phyloP scores from a whole-genome alignment of 1,140 invertebrate genomes.

The Chironomus striatipennis region DNA sequence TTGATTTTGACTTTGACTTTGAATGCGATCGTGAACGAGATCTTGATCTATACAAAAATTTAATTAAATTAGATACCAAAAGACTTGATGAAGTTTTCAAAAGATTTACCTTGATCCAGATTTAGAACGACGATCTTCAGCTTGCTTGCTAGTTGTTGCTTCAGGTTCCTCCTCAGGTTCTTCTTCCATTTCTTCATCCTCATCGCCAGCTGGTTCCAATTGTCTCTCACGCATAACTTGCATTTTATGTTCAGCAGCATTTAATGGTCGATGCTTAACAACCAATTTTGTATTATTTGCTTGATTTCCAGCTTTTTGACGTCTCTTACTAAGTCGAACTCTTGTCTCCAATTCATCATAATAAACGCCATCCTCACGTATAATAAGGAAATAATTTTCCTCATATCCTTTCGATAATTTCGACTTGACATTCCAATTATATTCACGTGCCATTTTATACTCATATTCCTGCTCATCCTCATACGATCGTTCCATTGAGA shows the following conservation, averaged over 20 bases:
- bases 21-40: slow-evolving; percentile 36
- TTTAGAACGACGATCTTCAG: slow-evolving; percentile 27
- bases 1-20: slow-evolving; percentile 29
- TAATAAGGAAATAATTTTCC: slow-evolving; percentile 96
- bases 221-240: slow-evolving; percentile 79
- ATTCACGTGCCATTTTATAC: slow-evolving; percentile 90
- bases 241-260: slow-evolving; percentile 75
- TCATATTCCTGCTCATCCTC: slow-evolving; percentile 88
- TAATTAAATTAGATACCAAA: slow-evolving; percentile 24
- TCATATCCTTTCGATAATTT: slow-evolving; percentile 96
- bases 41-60: slow-evolving; percentile 32
- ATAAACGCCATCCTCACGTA: slow-evolving; percentile 83
- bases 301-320: slow-evolving; percentile 65
- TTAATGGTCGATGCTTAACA: slow-evolving; percentile 88
- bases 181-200: slow-evolving; percentile 55
- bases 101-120: slow-evolving; percentile 28
- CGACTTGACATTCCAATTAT: slow-evolving; percentile 98
- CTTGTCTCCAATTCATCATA: slow-evolving; percentile 97
- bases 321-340: slow-evolving; percentile 82
- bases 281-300: slow-evolving; percentile 51
- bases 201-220: slow-evolving; percentile 76
- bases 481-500: slow-evolving; percentile 69
- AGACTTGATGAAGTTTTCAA: slow-evolving; percentile 28
- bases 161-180: slow-evolving; percentile 46
- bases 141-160: slow-evolving; percentile 26